Evolutionary conservation across 2,888 invertebrate genomes (phyloP).

Genomic region (Pardosa pseudoannulata): DNA sequence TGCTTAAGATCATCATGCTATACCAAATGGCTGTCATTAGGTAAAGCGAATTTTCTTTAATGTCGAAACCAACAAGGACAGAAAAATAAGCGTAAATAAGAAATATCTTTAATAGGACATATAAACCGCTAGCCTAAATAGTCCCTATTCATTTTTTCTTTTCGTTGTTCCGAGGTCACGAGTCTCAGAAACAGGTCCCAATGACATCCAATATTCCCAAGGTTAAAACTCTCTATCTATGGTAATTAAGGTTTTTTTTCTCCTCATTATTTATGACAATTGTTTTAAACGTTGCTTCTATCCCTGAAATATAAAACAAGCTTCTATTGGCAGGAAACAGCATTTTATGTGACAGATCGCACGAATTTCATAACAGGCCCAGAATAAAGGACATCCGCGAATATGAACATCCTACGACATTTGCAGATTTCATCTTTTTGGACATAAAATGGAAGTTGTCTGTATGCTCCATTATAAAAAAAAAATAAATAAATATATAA

Average conservation of each 20-base stretch:
- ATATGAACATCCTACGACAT: no score
- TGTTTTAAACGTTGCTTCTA: not conserved
- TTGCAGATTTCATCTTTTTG: no score
- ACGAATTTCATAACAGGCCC: no score
- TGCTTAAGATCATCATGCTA: no score
- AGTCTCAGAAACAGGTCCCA: not conserved
- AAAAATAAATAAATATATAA: no score
- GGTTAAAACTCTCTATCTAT: not conserved
- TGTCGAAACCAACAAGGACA: not conserved
- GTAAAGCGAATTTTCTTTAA: no score
- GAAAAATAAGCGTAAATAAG: not conserved
- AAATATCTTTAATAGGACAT: not conserved
- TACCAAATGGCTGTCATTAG: no score
- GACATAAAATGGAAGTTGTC: no score
- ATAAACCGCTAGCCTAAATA: not conserved
- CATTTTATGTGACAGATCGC: not conserved
- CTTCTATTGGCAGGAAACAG: not conserved
- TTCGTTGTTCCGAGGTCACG: not conserved
- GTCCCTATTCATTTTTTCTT: not conserved
- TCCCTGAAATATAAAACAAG: not conserved
- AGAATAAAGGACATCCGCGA: no score
- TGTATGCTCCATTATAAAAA: no score
- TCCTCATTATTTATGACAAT: not conserved
- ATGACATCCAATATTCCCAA: not conserved
- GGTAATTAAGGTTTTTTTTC: slow-evolving; percentile 6